Conservation (phyloP, 2,888 invertebrate species). For the Polyploca ridens region DNA sequence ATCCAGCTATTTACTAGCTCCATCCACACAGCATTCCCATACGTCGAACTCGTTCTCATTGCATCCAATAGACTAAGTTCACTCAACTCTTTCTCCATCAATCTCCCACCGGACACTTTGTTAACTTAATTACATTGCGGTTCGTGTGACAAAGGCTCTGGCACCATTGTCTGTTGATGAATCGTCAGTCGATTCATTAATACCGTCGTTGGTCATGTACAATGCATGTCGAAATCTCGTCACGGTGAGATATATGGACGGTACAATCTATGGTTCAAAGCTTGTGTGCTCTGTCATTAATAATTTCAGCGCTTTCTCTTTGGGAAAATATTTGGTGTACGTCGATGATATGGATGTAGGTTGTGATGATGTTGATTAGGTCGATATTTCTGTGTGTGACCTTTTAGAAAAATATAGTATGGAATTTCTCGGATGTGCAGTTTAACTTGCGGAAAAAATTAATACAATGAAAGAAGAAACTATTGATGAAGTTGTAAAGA, state of each 20-base stretch:
- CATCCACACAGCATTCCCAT: slow-evolving; percentile 6
- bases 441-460: neutral
- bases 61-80: slow-evolving; percentile 26
- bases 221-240: slow-evolving; percentile 11
- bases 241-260: slow-evolving; percentile 7
- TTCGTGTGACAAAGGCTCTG: slow-evolving; percentile 34
- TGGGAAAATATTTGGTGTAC: neutral
- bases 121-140: slow-evolving; percentile 40
- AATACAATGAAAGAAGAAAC: neutral
- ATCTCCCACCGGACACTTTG: slow-evolving; percentile 30
- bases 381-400: neutral
- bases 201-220: slow-evolving; percentile 16
- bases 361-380: neutral
- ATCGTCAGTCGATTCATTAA: slow-evolving; percentile 51
- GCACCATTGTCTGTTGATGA: slow-evolving; percentile 35
- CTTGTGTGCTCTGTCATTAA: slow-evolving; percentile 1
- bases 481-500: neutral
- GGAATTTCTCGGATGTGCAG: neutral
- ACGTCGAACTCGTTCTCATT: slow-evolving; percentile 16
- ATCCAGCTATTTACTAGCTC: slow-evolving; percentile 7
- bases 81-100: slow-evolving; percentile 36
- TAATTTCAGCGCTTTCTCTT: slow-evolving; percentile 9
- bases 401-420: neutral
- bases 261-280: neutral
- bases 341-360: neutral